Evolutionary conservation across 92 coral and sea anemone species (phyloP).

Genomic region (Porites evermanni): DNA sequence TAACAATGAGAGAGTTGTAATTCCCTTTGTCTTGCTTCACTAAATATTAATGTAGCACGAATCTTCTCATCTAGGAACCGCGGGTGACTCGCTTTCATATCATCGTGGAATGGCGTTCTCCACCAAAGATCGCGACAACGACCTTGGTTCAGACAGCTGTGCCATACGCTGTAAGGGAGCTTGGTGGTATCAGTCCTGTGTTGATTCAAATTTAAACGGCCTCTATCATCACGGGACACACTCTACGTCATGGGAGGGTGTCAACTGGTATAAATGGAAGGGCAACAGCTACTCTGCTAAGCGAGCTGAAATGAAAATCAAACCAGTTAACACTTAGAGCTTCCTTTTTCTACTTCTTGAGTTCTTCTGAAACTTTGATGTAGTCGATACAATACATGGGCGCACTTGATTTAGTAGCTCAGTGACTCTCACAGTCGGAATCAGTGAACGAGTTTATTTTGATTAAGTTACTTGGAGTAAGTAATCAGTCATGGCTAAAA

Average conservation of each 20-base stretch:
- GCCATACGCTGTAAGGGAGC: background rate
- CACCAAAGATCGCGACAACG: slow-evolving; percentile 6
- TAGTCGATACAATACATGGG: too few relatives aligned
- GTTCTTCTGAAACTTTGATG: background rate
- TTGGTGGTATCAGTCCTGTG: background rate
- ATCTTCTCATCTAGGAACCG: background rate
- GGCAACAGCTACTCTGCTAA: slow-evolving; percentile 3
- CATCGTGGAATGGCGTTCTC: slow-evolving; percentile 13
- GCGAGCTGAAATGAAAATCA: background rate
- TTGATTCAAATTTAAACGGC: slow-evolving; percentile 1
- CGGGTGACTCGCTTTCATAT: slow-evolving; percentile 12
- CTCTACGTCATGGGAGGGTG: background rate
- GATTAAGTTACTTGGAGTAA: too few relatives aligned
- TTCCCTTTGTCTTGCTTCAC: too few relatives aligned
- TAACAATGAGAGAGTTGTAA: too few relatives aligned
- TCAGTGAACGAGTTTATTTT: too few relatives aligned
- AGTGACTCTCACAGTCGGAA: too few relatives aligned
- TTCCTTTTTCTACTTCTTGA: background rate
- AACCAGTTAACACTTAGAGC: background rate
- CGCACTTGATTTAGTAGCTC: too few relatives aligned
- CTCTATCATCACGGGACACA: background rate
- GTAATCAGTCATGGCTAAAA: too few relatives aligned
- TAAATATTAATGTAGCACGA: too few relatives aligned
- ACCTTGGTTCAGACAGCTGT: background rate
- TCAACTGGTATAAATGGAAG: slow-evolving; percentile 5